phyloP scores from a whole-genome alignment of 2,888 invertebrate species.

The Drosophila meridionalis region DNA sequence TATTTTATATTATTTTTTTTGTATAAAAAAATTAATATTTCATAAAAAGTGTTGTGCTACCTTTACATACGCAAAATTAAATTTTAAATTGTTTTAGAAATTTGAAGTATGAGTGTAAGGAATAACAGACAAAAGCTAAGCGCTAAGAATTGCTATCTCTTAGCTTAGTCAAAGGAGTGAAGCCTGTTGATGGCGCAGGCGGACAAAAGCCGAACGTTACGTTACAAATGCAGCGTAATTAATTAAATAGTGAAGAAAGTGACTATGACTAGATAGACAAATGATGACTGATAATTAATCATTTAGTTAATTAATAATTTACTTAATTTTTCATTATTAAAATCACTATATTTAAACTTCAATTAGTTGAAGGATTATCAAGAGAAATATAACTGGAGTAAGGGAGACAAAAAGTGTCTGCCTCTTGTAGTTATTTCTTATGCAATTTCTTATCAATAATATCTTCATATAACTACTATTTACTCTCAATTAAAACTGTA shows the following conservation, averaged over 20 bases:
- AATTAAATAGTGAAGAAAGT: not conserved
- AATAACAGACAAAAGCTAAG: not conserved
- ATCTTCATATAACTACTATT: not conserved
- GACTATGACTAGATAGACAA: not conserved
- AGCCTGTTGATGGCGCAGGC: not conserved
- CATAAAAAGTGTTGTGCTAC: too few species aligned
- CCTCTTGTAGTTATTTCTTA: too few species aligned
- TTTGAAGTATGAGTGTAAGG: too few species aligned
- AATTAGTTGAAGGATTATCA: not conserved
- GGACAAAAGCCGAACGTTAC: not conserved
- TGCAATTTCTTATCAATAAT: not conserved
- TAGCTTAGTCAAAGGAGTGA: not conserved
- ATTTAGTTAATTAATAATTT: too few species aligned
- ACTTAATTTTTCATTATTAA: not conserved
- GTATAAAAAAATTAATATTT: too few species aligned
- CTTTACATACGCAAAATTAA: too few species aligned
- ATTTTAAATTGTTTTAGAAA: not conserved
- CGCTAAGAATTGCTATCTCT: not conserved
- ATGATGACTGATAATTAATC: not conserved
- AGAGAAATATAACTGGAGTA: too few species aligned
- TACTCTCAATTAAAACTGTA: not conserved
- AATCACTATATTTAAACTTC: not conserved
- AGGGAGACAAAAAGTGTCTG: too few species aligned
- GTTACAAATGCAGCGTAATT: not conserved
- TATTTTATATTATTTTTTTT: too few species aligned